Conservation (phyloP, 2,888 invertebrate genomes). For the Rhagonycha lutea region DNA sequence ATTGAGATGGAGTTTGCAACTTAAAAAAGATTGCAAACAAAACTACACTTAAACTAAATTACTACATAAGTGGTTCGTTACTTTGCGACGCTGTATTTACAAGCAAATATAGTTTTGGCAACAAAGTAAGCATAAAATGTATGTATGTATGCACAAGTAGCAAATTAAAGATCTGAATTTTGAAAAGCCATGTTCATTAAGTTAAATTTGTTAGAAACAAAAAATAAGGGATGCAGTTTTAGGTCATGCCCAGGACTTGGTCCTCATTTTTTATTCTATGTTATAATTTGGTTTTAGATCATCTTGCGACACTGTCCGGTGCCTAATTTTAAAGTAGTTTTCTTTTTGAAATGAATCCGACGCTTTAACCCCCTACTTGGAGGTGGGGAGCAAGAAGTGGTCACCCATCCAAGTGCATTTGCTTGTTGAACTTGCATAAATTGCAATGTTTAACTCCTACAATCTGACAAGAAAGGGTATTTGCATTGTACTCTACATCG, state of each 20-base stretch:
- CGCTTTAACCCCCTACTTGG: background rate
- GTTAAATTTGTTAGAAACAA: background rate
- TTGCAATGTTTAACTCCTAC: too few relatives aligned
- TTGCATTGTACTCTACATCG: too few relatives aligned
- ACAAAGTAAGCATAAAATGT: background rate
- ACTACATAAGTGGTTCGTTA: background rate
- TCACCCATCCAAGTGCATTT: background rate
- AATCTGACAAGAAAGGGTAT: too few relatives aligned
- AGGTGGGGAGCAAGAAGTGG: background rate
- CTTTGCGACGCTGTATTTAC: background rate
- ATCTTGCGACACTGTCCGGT: too few relatives aligned
- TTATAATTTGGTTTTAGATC: too few relatives aligned
- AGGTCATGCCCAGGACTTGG: too few relatives aligned
- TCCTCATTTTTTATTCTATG: too few relatives aligned
- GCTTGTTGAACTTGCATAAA: too few relatives aligned
- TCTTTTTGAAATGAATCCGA: too few relatives aligned
- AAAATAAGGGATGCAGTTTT: too few relatives aligned
- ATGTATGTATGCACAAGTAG: background rate
- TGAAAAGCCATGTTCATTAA: background rate
- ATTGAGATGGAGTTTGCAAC: background rate
- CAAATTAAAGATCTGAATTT: background rate
- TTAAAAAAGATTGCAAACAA: background rate
- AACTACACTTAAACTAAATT: background rate
- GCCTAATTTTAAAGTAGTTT: too few relatives aligned
- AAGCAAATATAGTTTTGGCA: background rate